phyloP scores from a whole-genome alignment of 2,888 invertebrate genomes.

The Dioctria linearis region DNA sequence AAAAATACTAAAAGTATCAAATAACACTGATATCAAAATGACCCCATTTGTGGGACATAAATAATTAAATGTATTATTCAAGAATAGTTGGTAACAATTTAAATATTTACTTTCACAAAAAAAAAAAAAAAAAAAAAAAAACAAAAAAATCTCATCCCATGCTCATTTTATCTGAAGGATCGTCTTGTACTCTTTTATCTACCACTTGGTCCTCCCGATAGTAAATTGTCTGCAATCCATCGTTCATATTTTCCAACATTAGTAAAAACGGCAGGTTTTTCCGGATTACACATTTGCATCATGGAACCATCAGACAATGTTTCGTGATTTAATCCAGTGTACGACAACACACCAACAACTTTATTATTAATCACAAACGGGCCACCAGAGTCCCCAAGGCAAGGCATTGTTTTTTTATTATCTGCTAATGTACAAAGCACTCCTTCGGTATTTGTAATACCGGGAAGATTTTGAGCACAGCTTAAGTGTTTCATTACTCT shows the following conservation, averaged over 20 bases:
- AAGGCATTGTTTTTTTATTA: neutral
- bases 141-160: too few species aligned
- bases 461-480: neutral
- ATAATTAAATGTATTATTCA: too few species aligned
- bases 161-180: too few species aligned
- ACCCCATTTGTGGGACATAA: too few species aligned
- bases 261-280: neutral
- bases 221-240: neutral
- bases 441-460: neutral
- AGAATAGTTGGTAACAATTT: too few species aligned
- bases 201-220: neutral
- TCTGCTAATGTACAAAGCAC: neutral
- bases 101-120: too few species aligned
- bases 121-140: too few species aligned
- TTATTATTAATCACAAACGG: constrained; percentile 4
- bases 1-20: too few species aligned
- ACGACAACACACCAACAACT: neutral
- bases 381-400: constrained; percentile 6
- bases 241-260: neutral
- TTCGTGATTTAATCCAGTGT: neutral
- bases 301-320: neutral
- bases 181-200: neutral
- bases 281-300: neutral
- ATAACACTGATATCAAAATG: too few species aligned
- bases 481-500: neutral